Evolutionary conservation across 2,113 vertebrate genomes (phyloP).

Genomic region (Gobius niger): DNA sequence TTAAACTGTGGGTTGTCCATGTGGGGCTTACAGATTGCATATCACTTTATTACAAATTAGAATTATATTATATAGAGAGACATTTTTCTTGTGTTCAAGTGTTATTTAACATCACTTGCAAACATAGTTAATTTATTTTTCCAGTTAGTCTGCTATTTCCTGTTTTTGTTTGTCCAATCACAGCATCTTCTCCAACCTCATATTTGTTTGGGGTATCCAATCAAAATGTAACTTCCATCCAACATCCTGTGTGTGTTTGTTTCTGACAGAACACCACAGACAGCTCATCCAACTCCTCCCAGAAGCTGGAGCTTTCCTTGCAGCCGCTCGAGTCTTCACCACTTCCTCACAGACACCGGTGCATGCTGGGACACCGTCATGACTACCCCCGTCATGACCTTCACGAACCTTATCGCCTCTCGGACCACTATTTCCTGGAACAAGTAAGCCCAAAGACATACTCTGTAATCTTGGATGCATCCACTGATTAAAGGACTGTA

Average conservation of each 20-base stretch:
- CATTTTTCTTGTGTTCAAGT: conserved; percentile 3
- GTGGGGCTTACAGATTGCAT: background rate
- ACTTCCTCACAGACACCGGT: conserved; percentile 85
- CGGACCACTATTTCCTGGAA: conserved; percentile 90
- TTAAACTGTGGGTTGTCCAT: background rate
- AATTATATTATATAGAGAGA: background rate
- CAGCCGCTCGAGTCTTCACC: conserved; percentile 87
- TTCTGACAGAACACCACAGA: conserved; percentile 77
- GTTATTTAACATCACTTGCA: conserved; percentile 23
- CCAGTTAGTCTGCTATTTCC: conserved; percentile 47
- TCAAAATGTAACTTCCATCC: conserved; percentile 36
- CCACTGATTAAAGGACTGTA: background rate
- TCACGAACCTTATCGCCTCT: conserved; percentile 82
- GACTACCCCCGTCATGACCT: conserved; percentile 78
- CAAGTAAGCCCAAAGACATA: conserved; percentile 78
- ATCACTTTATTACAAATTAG: background rate
- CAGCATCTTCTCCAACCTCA: conserved; percentile 15
- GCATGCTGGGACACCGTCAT: conserved; percentile 77
- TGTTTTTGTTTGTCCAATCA: conserved; percentile 73
- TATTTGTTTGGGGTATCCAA: conserved; percentile 54
- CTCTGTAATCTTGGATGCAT: background rate
- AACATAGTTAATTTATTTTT: conserved; percentile 57
- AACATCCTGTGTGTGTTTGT: conserved; percentile 73
- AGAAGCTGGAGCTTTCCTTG: conserved; percentile 76
- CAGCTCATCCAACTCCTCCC: conserved; percentile 82